phyloP scores from a whole-genome alignment of 2,113 vertebrate genomes.

The Amia ocellicauda region DNA sequence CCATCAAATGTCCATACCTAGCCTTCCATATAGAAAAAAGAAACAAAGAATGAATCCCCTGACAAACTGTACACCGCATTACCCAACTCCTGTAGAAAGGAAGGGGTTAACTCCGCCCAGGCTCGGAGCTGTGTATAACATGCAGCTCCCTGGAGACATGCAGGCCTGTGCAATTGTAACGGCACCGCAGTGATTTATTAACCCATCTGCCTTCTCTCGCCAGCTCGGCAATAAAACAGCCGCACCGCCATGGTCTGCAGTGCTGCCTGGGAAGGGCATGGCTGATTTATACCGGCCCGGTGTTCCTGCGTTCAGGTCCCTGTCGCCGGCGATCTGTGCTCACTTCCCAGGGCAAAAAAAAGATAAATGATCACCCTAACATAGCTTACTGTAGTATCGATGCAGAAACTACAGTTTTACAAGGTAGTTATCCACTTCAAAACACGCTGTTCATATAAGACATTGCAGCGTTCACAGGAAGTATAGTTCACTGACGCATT shows the following conservation, averaged over 20 bases:
- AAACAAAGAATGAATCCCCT: too few relatives aligned
- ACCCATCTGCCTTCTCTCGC: neutral
- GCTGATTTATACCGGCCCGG: neutral
- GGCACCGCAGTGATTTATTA: constrained; percentile 6
- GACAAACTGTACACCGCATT: too few relatives aligned
- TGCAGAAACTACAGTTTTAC: too few relatives aligned
- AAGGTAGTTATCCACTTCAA: too few relatives aligned
- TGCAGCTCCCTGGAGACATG: neutral
- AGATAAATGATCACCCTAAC: too few relatives aligned
- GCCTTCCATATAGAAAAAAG: too few relatives aligned
- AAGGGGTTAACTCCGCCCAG: neutral
- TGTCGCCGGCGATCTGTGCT: neutral
- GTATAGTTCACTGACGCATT: too few relatives aligned
- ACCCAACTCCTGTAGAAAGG: neutral
- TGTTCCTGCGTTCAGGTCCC: neutral
- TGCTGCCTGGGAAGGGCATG: neutral
- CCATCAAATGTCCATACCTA: too few relatives aligned
- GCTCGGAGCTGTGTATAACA: neutral
- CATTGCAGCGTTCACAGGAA: too few relatives aligned
- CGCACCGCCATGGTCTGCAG: neutral
- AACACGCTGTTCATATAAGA: too few relatives aligned
- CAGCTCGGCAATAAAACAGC: neutral
- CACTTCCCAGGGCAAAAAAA: too few relatives aligned
- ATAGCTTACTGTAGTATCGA: too few relatives aligned
- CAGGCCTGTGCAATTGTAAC: neutral